phyloP scores from a whole-genome alignment of 2,888 invertebrate genomes.

The Coecobrya sp. region DNA sequence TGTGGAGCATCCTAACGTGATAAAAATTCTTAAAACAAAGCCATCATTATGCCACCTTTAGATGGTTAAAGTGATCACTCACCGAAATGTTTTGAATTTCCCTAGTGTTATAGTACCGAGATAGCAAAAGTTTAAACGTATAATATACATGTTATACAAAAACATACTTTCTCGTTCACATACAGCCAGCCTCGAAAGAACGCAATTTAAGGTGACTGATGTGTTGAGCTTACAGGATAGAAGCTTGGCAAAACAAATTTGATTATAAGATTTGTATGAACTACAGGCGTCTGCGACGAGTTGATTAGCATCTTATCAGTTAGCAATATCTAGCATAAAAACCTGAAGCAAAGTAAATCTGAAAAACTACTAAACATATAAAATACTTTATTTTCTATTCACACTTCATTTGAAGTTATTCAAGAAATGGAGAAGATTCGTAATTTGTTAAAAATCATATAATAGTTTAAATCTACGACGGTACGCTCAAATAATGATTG shows the following conservation, averaged over 20 bases:
- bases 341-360: constrained; percentile 32
- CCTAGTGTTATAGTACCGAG: neutral
- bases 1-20: constrained; percentile 47
- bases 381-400: constrained; percentile 1
- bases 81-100: constrained; percentile 69
- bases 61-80: constrained; percentile 66
- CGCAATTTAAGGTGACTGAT: constrained; percentile 42
- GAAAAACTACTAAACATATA: neutral
- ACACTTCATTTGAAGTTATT: constrained; percentile 8
- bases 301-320: constrained; percentile 77
- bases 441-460: neutral
- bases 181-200: too few species aligned
- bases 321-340: constrained; percentile 51
- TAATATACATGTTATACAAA: too few species aligned
- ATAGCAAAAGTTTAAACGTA: too few species aligned
- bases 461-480: too few species aligned
- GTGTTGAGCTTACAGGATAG: neutral
- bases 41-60: constrained; percentile 75
- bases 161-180: too few species aligned
- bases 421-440: neutral
- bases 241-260: constrained; percentile 50
- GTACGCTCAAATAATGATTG: too few species aligned
- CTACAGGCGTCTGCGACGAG: constrained; percentile 69
- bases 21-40: constrained; percentile 67
- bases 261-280: constrained; percentile 58